Base-by-base conservation (phyloP, 2,113 vertebrate genomes). In the Capricornis sumatraensis region DNA sequence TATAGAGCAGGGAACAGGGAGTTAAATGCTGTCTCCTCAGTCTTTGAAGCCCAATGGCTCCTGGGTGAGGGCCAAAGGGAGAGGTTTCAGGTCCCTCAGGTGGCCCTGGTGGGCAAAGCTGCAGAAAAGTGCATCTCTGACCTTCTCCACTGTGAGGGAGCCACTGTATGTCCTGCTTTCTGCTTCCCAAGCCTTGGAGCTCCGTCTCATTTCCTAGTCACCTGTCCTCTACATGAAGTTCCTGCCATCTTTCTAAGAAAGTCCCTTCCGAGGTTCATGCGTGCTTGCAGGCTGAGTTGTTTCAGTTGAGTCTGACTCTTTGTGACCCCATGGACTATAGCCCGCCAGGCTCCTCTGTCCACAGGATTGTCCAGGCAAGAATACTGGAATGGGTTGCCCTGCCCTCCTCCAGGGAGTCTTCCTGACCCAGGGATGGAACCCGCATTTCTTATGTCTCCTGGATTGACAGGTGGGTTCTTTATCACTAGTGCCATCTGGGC, bases 91-190 rank as follows among this genome's bases (percentile, higher is more conserved):
- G 3, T 52, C 13, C 7, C 14, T 33, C 5, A 4, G 45, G 45
- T 27, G 86, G 25, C 9, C 21, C 40, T 28, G 12, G 14, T 47
- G 84, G 33, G 13, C 17, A 64, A 17, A 50, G 23, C 14, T 71
- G 67, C 8, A 15, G 23, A 23, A 23, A 40, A 71, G 36, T 25
- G 27, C 3, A 19, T 5, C 52, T 10, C 57, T 40, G 83, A 21
- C 53, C 33, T 2, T 14, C n/a, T 45, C 19, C 1, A 0, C 13
- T 3, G 13, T 10, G 11, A 84, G 21, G n/a, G 30, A 40, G 21
- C 16, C 3, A 0, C 2, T 36, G 17, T 23, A 0, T 25, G 40
- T 43, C 45, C 14, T 64, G 33, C 7, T 25, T 89, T 53, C 25
- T 7, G 14, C 27, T 78, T 57, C 33, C 81, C 4, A 9, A 84